phyloP scores from a whole-genome alignment of 2,113 vertebrate species.

The Colinus virginianus region DNA sequence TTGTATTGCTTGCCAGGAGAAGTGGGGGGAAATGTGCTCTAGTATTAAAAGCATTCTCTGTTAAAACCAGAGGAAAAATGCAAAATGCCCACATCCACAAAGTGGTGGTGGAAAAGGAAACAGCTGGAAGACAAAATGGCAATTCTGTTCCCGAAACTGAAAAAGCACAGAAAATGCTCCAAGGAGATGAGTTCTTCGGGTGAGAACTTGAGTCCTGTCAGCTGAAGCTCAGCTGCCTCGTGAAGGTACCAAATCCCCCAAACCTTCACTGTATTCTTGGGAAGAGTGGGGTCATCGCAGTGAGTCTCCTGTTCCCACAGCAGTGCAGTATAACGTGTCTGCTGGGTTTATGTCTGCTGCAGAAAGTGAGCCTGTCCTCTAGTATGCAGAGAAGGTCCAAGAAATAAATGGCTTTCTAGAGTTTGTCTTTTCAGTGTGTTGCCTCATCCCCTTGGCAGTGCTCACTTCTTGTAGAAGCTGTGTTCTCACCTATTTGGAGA shows the following conservation, averaged over 20 bases:
- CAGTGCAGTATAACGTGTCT: not conserved
- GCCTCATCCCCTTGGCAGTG: not conserved
- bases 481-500: not conserved
- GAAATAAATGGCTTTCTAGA: not conserved
- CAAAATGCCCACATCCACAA: constrained; percentile 11
- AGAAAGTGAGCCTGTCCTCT: not conserved
- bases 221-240: not conserved
- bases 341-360: not conserved
- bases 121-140: constrained; percentile 15
- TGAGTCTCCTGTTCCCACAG: not conserved
- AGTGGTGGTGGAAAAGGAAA: not conserved
- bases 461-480: not conserved
- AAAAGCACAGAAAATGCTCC: not conserved
- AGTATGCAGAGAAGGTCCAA: not conserved
- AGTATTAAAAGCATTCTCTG: constrained; percentile 52
- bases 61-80: constrained; percentile 52
- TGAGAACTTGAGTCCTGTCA: not conserved
- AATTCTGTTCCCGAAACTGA: not conserved
- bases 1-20: not conserved
- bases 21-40: not conserved
- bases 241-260: not conserved
- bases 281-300: rapidly evolving
- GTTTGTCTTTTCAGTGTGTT: not conserved
- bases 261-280: not conserved
- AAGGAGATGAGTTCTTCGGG: not conserved